These are phyloP conservation scores for Agrochola litura DNA, from an alignment of 2,888 invertebrate species.

Conservation along the genomic window DNA sequence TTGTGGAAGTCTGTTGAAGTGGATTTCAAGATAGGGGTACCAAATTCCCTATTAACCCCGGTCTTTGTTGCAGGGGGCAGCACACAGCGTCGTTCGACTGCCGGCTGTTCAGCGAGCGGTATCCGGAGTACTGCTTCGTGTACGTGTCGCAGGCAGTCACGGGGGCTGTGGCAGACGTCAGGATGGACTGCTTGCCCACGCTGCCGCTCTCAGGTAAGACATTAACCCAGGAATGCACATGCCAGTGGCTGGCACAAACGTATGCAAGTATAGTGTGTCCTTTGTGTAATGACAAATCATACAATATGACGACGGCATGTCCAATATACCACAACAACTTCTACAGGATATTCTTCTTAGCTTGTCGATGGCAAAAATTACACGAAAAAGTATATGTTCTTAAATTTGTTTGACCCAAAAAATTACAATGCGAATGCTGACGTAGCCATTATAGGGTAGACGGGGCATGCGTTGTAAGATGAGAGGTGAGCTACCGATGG, in stretches of 20 bases:
- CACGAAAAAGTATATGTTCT: too few species aligned
- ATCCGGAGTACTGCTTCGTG: constrained; percentile 96
- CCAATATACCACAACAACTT: not conserved
- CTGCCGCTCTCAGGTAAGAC: constrained; percentile 93
- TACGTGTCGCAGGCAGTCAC: constrained; percentile 96
- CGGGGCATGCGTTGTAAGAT: too few species aligned
- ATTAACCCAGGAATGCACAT: not conserved
- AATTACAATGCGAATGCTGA: too few species aligned
- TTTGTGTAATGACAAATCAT: not conserved
- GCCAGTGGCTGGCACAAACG: not conserved
- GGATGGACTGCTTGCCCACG: constrained; percentile 96
- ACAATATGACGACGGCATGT: not conserved
- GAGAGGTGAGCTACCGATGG: too few species aligned
- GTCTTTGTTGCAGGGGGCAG: constrained; percentile 89
- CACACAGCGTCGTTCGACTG: constrained; percentile 95
- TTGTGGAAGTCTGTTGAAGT: too few species aligned
- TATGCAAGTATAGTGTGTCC: not conserved
- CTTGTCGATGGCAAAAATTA: too few species aligned
- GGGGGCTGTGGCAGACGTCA: constrained; percentile 95
- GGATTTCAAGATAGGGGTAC: too few species aligned
- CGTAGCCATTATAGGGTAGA: too few species aligned
- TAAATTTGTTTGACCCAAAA: too few species aligned
- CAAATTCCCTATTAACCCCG: not conserved
- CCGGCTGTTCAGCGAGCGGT: constrained; percentile 95
- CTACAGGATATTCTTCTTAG: too few species aligned